Evolutionary conservation across 1,140 invertebrate genomes (phyloP), one percentile per base, ranked within the genome.

Genomic region (Nixonia krombeini): DNA sequence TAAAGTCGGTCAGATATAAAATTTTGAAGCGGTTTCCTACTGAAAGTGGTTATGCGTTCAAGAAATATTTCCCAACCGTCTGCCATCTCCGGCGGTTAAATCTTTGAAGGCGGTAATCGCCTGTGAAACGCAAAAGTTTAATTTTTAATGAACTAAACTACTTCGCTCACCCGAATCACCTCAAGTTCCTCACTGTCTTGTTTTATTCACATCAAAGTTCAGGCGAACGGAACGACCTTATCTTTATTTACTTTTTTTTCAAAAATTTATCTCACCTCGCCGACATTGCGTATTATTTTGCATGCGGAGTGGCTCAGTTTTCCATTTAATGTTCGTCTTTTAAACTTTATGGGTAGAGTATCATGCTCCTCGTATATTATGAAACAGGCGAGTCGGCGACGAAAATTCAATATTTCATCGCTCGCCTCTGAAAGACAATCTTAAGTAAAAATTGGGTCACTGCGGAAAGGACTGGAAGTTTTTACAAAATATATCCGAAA

Each of bases 21-120:
- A 21, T 21, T 21, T 6, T 21, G 6, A 21, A 21, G 6, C 2
- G 6, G 21, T 21, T 6, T 21, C 21, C 2, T 21, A 21, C 21
- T 21, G 21, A 21, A 21, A 21, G 21, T 21, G 21, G 21, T 21
- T 21, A 21, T 6, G 15, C 40, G 21, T 16, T 21, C 17, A 16
- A 23, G 40, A 38, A 42, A 42, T 25, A 21, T 33, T 31, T 55
- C 38, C 15, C 26, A 29, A 25, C 31, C 21, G 26, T 38, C 35
- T 10, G 33, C 45, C 33, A 73, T 71, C 44, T 64, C 55, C 63
- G 40, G 44, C 40, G 38, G 40, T 69, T 57, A 35, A 72, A 75
- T 74, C 50, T 56, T 53, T 50, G 33, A 75, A 46, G 8, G 12
- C 17, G 49, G 56, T 66, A 74, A 72, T 56, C 33, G 50, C 51